A percentile compares a stretch with the other conserved stretches of the same genome.
phyloP scores from a whole-genome alignment of 2,888 invertebrate genomes.

The Tachina grossa region DNA sequence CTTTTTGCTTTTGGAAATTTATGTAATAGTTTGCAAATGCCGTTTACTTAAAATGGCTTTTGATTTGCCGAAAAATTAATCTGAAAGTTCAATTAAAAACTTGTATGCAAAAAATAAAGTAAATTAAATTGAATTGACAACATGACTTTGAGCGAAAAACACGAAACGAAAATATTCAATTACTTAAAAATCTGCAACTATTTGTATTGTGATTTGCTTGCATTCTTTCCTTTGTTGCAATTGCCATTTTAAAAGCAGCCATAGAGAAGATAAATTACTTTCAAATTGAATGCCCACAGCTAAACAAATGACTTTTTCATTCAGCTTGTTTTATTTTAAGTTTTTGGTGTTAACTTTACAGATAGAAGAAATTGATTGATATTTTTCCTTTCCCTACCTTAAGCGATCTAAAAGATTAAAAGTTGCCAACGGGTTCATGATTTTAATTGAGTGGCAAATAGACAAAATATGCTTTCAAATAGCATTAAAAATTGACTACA shows the following conservation, averaged over 20 bases:
- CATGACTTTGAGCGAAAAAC: not conserved
- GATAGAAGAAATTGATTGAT: slow-evolving; percentile 55
- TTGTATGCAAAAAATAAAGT: not conserved
- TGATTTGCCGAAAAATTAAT: not conserved
- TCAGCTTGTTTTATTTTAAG: slow-evolving; percentile 27
- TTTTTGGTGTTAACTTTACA: slow-evolving; percentile 51
- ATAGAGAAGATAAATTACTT: slow-evolving; percentile 57
- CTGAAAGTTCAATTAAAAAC: not conserved
- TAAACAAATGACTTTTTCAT: slow-evolving; percentile 43
- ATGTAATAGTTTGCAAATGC: not conserved
- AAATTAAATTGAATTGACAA: not conserved
- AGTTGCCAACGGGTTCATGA: slow-evolving; percentile 40
- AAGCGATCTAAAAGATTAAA: not conserved
- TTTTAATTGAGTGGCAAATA: slow-evolving; percentile 36
- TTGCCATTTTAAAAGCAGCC: slow-evolving; percentile 37
- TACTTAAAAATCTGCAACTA: slow-evolving; percentile 13
- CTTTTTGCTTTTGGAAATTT: not conserved
- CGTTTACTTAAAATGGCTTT: not conserved
- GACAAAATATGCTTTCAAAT: slow-evolving; percentile 21
- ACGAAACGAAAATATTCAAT: not conserved
- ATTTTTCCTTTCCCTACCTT: not conserved
- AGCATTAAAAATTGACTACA: not conserved
- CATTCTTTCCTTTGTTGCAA: not conserved
- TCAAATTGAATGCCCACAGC: slow-evolving; percentile 64
- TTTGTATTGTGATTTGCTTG: slow-evolving; percentile 14